phyloP scores from a whole-genome alignment of 1,140 invertebrate genomes.

The Uloborus diversus region DNA sequence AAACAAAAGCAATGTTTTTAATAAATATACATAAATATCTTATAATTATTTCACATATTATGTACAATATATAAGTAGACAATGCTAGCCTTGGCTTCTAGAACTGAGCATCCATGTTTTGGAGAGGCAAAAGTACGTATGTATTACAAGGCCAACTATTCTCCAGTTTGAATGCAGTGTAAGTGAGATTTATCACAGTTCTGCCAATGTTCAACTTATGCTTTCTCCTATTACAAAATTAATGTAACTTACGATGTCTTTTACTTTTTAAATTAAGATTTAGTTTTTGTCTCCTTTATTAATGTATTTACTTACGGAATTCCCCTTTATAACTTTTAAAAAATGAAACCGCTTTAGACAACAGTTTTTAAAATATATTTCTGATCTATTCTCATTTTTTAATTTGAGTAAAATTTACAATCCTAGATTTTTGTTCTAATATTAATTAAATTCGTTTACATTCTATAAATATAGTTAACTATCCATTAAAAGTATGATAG shows the following conservation, averaged over 20 bases:
- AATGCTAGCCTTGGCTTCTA: neutral
- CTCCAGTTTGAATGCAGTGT: constrained; percentile 13
- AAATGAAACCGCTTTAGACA: too few relatives aligned
- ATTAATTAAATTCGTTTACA: too few relatives aligned
- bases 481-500: too few relatives aligned
- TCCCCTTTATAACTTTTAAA: neutral
- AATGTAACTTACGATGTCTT: neutral
- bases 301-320: neutral
- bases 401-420: too few relatives aligned
- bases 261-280: neutral
- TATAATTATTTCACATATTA: constrained; percentile 49
- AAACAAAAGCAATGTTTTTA: constrained; percentile 46
- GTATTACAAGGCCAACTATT: neutral
- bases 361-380: too few relatives aligned
- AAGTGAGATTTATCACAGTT: constrained; percentile 47
- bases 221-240: neutral
- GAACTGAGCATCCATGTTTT: neutral
- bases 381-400: too few relatives aligned
- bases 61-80: constrained; percentile 49
- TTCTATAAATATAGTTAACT: too few relatives aligned
- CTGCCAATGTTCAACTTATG: too few relatives aligned
- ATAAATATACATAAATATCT: constrained; percentile 55
- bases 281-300: neutral
- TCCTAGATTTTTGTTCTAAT: too few relatives aligned
- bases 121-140: constrained; percentile 39